Evolutionary conservation across 1,140 invertebrate genomes (phyloP).

Genomic region (Euwallacea similis): DNA sequence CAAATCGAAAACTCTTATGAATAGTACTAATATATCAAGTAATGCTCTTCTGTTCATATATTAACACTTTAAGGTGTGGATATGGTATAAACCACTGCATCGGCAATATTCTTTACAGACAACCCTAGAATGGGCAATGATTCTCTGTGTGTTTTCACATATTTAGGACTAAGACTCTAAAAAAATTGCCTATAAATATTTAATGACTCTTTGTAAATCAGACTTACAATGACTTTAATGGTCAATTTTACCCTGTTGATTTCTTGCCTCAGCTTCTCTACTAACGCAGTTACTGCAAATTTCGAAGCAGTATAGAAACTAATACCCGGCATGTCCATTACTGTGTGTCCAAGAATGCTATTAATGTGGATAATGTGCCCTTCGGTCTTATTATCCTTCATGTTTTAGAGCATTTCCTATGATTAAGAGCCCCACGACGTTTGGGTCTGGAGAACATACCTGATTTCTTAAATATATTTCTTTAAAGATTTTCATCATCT

Average conservation of each 20-base stretch:
- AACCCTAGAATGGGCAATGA: constrained; percentile 12
- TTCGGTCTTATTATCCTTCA: constrained; percentile 35
- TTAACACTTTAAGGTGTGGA: constrained; percentile 58
- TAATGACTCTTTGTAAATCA: not conserved
- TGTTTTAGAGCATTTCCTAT: constrained; percentile 58
- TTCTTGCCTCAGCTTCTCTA: constrained; percentile 61
- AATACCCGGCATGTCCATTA: constrained; percentile 47
- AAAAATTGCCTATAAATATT: too few relatives aligned
- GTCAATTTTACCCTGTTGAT: constrained; percentile 53
- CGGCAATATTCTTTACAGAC: constrained; percentile 56
- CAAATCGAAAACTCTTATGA: too few relatives aligned
- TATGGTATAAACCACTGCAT: constrained; percentile 58
- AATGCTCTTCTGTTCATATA: too few relatives aligned
- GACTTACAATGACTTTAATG: constrained; percentile 57
- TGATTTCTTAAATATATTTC: not conserved
- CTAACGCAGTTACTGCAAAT: constrained; percentile 61
- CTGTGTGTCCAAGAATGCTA: constrained; percentile 42
- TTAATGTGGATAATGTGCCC: constrained; percentile 43
- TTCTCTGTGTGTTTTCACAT: constrained; percentile 37
- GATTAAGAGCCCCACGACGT: constrained; percentile 54
- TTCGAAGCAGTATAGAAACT: constrained; percentile 63
- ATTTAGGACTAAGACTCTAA: constrained; percentile 53
- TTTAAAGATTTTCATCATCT: constrained; percentile 7
- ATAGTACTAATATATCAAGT: too few relatives aligned
- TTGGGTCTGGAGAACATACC: constrained; percentile 29